Evolutionary conservation across 92 coral and sea anemone species (phyloP).

Genomic region (Pocillopora meandrina): DNA sequence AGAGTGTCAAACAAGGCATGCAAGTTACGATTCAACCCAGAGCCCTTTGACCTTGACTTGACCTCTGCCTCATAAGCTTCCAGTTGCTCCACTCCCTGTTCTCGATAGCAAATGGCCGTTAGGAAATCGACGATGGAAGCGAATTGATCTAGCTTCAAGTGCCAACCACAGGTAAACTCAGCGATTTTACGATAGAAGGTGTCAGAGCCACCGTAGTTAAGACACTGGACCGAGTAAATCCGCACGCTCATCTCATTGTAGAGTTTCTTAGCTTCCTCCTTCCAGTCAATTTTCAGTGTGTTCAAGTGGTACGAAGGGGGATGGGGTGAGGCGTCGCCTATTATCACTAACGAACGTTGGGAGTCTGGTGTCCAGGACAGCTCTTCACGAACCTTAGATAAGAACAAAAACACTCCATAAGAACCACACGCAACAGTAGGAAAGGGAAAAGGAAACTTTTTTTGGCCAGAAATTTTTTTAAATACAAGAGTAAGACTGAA

Average conservation of each 20-base stretch:
- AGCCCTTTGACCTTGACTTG: slow-evolving; percentile 60
- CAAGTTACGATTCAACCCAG: slow-evolving; percentile 88
- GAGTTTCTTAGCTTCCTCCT: slow-evolving; percentile 86
- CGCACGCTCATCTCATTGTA: slow-evolving; percentile 92
- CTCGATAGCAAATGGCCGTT: slow-evolving; percentile 93
- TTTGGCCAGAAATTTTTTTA: too few relatives aligned
- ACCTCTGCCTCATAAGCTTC: slow-evolving; percentile 92
- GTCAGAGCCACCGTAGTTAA: slow-evolving; percentile 71
- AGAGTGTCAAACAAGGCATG: slow-evolving; percentile 91
- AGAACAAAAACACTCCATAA: not conserved
- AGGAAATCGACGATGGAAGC: slow-evolving; percentile 93
- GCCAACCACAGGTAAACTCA: slow-evolving; percentile 92
- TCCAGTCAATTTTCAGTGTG: slow-evolving; percentile 92
- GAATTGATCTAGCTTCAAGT: slow-evolving; percentile 92
- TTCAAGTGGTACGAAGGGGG: slow-evolving; percentile 84
- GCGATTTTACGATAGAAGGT: slow-evolving; percentile 91
- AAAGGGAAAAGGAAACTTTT: too few relatives aligned
- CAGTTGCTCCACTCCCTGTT: slow-evolving; percentile 85
- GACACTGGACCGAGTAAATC: slow-evolving; percentile 88
- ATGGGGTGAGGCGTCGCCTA: slow-evolving; percentile 96
- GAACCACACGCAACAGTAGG: too few relatives aligned
- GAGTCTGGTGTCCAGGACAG: slow-evolving; percentile 92
- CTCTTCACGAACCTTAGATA: slow-evolving; percentile 72
- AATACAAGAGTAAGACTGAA: too few relatives aligned
- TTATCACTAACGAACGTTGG: slow-evolving; percentile 91